Evolutionary conservation across 2,888 invertebrate genomes (phyloP), one percentile per base, ranked within the genome.

Genomic region (Aleiodes alternator): DNA sequence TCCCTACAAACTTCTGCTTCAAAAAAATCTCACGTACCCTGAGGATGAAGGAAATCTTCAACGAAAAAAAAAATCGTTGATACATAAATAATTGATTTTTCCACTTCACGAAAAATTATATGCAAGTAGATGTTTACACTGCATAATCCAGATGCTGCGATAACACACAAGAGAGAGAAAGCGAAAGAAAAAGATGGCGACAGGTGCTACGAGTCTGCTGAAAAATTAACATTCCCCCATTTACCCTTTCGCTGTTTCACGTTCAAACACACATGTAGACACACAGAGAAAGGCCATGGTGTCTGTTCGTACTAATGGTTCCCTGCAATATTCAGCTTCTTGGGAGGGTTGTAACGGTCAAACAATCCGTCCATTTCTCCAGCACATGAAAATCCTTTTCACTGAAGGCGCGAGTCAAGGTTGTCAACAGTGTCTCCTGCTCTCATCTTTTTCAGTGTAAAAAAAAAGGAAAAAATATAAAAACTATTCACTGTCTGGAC

Each of bases 331-430:
- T 64, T 64, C 64, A 64, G 16, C 43, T 43, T 16, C 50, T 16
- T 64, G n/a, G 53, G 66, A 66, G 23, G 50, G 50, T 56, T 70
- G 43, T 23, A 50, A 34, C 61, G 31, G 59, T 69, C 68, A 73
- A 69, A 56, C 48, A 73, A 73, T 50, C 66, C 55, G 14, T 43
- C 56, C 7, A 12, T 51, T 9, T 9, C 43, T 9, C 43, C 55
- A 38, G 9, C 29, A 72, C 23, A 53, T 34, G 43, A 23, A 43
- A 74, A 53, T 69, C 12, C 55, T 16, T 51, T 51, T 59, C 23
- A 55, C 51, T 59, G 51, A 61, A 51, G 50, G n/a, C 50, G 51
- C 31, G 51, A 51, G 31, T 51, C 50, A 51, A 51, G 50, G 8
- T n/a, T 51, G 68, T 68, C 68, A 68, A 51, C 31, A 68, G 31